These are phyloP conservation scores for Parasteatoda lunata DNA, from an alignment of 2,888 invertebrate species.

Conservation along the genomic window DNA sequence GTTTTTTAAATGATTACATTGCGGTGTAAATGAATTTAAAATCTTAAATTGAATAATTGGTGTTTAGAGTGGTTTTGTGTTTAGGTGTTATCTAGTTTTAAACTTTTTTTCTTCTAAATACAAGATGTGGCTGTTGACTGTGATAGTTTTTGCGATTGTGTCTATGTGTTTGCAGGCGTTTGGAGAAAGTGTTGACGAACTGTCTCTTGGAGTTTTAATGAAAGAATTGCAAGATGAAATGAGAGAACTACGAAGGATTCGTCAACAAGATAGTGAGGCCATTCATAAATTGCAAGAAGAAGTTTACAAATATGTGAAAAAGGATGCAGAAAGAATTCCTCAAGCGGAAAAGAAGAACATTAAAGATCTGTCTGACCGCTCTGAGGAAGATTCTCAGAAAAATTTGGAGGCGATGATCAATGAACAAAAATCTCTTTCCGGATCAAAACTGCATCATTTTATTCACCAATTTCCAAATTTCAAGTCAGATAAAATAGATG, in stretches of 20 bases:
- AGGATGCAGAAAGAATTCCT: background rate
- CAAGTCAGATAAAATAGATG: background rate
- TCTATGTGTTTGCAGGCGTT: background rate
- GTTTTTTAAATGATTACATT: no score
- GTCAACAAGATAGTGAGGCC: constrained; percentile 60
- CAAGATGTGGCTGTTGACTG: no score
- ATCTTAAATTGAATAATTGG: no score
- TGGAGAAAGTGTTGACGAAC: constrained; percentile 1
- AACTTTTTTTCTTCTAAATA: no score
- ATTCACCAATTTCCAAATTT: constrained; percentile 13
- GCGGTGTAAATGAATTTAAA: no score
- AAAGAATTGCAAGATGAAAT: constrained; percentile 48
- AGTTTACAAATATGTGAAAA: constrained; percentile 8
- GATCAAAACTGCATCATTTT: constrained; percentile 10
- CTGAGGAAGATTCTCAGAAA: constrained; percentile 5
- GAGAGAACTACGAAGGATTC: constrained; percentile 41
- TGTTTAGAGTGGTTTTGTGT: no score
- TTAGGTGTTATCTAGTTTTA: no score
- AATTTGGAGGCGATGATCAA: constrained; percentile 26
- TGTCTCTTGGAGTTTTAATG: constrained; percentile 29
- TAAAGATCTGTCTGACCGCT: background rate
- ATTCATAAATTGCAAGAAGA: constrained; percentile 58
- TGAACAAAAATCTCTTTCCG: constrained; percentile 7
- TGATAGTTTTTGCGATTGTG: no score
- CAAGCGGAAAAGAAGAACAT: background rate